phyloP scores from a whole-genome alignment of 2,888 invertebrate genomes.

The Oscheius sp. region DNA sequence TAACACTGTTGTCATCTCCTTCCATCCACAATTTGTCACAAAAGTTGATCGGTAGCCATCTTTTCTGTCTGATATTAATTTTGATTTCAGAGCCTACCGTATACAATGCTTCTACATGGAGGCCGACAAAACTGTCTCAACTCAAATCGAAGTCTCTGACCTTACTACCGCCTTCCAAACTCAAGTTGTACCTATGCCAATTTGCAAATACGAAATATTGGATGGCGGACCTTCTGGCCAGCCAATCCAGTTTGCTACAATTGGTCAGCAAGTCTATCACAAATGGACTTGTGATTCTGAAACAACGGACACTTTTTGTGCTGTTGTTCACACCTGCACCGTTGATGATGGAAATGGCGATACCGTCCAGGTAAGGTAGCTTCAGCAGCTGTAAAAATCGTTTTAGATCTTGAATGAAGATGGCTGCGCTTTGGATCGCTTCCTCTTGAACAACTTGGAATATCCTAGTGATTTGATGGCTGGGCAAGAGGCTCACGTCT shows the following conservation, averaged over 20 bases:
- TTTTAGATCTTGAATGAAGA: slow-evolving; percentile 63
- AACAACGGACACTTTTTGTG: slow-evolving; percentile 66
- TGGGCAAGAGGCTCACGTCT: slow-evolving; percentile 68
- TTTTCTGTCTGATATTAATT: neutral
- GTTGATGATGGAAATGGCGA: slow-evolving; percentile 67
- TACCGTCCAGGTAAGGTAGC: slow-evolving; percentile 45
- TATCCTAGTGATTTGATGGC: slow-evolving; percentile 67
- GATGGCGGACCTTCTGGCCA: slow-evolving; percentile 64
- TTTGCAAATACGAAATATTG: slow-evolving; percentile 66
- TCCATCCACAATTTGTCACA: slow-evolving; percentile 70
- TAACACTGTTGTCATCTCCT: slow-evolving; percentile 69
- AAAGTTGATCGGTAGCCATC: slow-evolving; percentile 52
- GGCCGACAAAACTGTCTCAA: slow-evolving; percentile 65
- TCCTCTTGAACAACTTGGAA: slow-evolving; percentile 67
- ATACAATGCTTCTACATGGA: slow-evolving; percentile 70
- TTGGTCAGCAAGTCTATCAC: slow-evolving; percentile 66
- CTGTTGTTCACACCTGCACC: slow-evolving; percentile 65
- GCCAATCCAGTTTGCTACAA: slow-evolving; percentile 64
- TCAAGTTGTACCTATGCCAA: slow-evolving; percentile 67
- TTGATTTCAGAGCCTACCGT: slow-evolving; percentile 57
- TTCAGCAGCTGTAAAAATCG: neutral
- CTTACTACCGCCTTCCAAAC: slow-evolving; percentile 67
- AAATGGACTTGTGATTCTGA: slow-evolving; percentile 67
- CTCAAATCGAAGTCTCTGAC: slow-evolving; percentile 64
- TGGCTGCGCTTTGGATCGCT: slow-evolving; percentile 67